phyloP scores from a whole-genome alignment of 2,888 invertebrate species.

The Ichneumoninae sp. region DNA sequence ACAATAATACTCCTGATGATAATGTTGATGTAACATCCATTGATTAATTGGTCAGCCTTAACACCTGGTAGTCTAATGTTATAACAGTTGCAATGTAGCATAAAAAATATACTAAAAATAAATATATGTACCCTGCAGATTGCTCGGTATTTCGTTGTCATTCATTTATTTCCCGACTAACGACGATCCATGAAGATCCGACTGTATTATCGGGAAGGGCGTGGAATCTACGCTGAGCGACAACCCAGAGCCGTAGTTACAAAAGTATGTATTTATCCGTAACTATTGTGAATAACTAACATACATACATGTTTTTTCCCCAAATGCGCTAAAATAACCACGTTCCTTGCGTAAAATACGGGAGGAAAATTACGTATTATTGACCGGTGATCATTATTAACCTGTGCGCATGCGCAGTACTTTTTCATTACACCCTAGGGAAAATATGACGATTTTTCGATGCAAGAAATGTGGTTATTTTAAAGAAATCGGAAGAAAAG shows the following conservation, averaged over 20 bases:
- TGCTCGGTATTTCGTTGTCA: neutral
- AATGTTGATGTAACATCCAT: constrained; percentile 66
- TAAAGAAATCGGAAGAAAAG: too few species aligned
- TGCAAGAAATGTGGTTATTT: too few species aligned
- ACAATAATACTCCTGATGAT: constrained; percentile 61
- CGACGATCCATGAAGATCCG: neutral
- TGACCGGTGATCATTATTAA: too few species aligned
- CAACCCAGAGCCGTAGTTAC: neutral
- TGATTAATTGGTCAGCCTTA: constrained; percentile 68
- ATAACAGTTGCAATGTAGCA: constrained; percentile 74
- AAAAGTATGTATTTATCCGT: constrained; percentile 55
- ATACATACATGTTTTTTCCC: neutral
- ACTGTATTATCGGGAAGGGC: neutral
- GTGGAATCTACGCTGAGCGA: neutral
- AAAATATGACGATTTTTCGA: too few species aligned
- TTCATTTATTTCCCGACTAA: neutral
- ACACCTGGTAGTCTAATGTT: constrained; percentile 69
- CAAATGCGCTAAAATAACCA: too few species aligned
- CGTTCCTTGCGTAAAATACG: too few species aligned
- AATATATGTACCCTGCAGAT: constrained; percentile 72
- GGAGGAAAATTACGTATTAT: too few species aligned
- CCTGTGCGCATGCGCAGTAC: too few species aligned
- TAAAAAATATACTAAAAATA: constrained; percentile 66
- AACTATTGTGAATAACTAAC: constrained; percentile 9
- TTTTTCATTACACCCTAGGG: too few species aligned